Evolutionary conservation across 2,113 vertebrate species (phyloP).

Genomic region (Pogona vitticeps): DNA sequence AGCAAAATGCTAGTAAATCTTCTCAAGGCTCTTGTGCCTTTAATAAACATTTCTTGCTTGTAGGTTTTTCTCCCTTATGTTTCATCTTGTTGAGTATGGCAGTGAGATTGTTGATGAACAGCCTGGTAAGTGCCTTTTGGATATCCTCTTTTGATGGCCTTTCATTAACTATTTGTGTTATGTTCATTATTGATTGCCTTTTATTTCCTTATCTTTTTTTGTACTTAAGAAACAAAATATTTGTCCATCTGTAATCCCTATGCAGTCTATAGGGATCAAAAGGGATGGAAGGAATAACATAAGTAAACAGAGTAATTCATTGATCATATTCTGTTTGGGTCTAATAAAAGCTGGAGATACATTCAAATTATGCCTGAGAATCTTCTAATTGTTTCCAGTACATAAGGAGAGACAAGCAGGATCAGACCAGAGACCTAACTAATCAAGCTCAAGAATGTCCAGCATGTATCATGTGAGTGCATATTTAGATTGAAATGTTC

Average conservation of each 20-base stretch:
- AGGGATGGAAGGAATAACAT: background rate
- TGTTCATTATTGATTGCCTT: background rate
- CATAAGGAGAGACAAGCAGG: no score
- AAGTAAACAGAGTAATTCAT: background rate
- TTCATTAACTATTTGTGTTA: background rate
- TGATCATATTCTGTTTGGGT: background rate
- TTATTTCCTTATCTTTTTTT: background rate
- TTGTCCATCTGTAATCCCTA: background rate
- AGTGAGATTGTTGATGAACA: background rate
- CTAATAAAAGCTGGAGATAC: background rate
- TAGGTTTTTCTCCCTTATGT: background rate
- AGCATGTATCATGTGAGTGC: no score
- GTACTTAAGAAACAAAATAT: background rate
- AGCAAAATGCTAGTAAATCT: background rate
- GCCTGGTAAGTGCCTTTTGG: background rate
- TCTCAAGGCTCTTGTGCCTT: background rate
- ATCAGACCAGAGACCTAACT: no score
- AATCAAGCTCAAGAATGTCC: no score
- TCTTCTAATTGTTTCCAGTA: no score
- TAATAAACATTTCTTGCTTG: background rate
- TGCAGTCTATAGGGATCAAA: background rate
- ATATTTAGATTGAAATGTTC: no score
- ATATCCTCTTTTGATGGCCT: background rate
- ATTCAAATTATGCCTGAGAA: no score
- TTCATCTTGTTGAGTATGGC: conserved; percentile 5